Percentiles rank a stretch among this genome's conserved stretches.
These are phyloP conservation scores for Archocentrus centrarchus DNA, from an alignment of 2,113 vertebrate genomes.

Conservation along the genomic window DNA sequence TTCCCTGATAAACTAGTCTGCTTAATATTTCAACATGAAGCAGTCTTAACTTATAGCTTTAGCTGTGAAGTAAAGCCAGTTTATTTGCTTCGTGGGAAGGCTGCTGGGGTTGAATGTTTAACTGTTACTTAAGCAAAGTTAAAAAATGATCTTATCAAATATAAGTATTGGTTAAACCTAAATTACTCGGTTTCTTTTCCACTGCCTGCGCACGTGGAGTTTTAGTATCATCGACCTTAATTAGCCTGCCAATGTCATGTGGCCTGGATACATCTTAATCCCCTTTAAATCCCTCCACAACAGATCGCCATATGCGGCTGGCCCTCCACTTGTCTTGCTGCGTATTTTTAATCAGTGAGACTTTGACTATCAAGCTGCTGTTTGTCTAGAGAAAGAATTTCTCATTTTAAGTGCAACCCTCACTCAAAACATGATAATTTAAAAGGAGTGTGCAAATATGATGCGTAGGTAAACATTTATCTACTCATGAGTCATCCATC, in stretches of 20 bases:
- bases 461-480: no score
- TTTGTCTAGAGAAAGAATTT: neutral
- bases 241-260: constrained; percentile 56
- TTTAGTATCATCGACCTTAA: constrained; percentile 62
- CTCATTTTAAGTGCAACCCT: neutral
- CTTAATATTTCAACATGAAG: neutral
- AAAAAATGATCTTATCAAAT: neutral
- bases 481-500: no score
- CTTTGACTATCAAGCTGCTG: neutral
- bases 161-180: neutral
- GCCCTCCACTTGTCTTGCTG: neutral
- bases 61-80: neutral
- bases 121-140: neutral
- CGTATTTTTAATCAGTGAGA: neutral
- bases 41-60: neutral
- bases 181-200: neutral
- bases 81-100: neutral
- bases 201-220: constrained; percentile 16
- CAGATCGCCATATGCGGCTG: constrained; percentile 65
- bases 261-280: constrained; percentile 63
- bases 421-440: no score
- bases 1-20: neutral
- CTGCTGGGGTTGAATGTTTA: neutral
- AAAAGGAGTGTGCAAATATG: no score
- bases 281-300: constrained; percentile 70